Conservation (phyloP, 2,113 vertebrate species). For the Mandrillus leucophaeus region DNA sequence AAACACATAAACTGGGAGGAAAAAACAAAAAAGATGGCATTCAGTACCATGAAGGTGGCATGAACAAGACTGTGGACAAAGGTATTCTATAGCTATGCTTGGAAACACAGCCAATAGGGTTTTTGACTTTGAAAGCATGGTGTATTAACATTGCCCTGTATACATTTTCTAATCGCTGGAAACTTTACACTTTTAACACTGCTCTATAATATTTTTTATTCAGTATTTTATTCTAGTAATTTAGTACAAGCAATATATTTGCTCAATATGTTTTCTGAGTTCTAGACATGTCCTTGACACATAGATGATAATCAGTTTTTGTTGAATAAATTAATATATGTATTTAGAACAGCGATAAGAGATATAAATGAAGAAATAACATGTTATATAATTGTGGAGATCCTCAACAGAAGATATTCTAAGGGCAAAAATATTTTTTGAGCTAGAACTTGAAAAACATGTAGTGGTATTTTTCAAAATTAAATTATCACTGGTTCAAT, state of each 20-base stretch:
- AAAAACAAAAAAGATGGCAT: not conserved
- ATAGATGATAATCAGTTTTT: not conserved
- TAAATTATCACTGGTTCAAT: not conserved
- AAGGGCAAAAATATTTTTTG: not conserved
- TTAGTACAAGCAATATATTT: not conserved
- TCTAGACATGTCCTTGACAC: not conserved
- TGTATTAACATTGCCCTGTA: not conserved
- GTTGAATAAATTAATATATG: not conserved
- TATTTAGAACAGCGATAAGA: not conserved
- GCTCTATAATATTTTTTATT: not conserved
- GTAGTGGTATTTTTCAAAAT: not conserved
- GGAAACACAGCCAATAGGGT: not conserved
- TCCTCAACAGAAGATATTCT: not conserved
- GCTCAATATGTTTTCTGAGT: not conserved
- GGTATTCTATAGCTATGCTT: not conserved
- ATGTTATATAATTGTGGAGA: not conserved
- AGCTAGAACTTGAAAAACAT: not conserved
- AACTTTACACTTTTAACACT: not conserved
- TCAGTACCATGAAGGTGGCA: not conserved
- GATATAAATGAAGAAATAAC: not conserved
- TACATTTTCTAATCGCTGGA: not conserved
- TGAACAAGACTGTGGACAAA: not conserved
- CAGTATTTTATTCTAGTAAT: not conserved
- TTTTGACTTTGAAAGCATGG: not conserved
- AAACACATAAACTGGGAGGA: not conserved